A percentile compares a stretch with the other conserved stretches of the same genome.
phyloP scores from a whole-genome alignment of 2,888 invertebrate genomes.

The Perithous albicinctus region DNA sequence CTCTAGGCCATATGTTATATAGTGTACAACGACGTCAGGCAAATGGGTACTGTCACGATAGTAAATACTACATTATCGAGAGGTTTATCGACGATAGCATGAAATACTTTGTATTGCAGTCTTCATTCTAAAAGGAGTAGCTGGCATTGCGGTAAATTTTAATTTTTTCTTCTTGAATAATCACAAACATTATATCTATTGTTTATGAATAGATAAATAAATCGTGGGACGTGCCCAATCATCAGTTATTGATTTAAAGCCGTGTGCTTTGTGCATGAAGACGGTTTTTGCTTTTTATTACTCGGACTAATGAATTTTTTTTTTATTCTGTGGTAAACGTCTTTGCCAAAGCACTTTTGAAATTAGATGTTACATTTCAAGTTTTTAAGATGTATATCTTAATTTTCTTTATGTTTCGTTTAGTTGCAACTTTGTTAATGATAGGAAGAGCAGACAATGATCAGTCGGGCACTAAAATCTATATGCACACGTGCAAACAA shows the following conservation, averaged over 20 bases:
- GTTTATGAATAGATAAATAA: conserved; percentile 3
- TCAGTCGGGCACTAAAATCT: background rate
- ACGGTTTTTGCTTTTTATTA: background rate
- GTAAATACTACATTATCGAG: conserved; percentile 5
- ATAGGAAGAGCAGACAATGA: background rate
- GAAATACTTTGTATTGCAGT: background rate
- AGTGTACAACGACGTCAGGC: background rate
- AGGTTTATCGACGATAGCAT: conserved; percentile 6
- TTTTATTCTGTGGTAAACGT: background rate
- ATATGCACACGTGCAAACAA: conserved; percentile 1
- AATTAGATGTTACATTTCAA: background rate
- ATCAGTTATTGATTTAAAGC: background rate
- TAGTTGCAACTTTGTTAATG: background rate
- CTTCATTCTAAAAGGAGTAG: background rate
- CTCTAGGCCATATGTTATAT: conserved; percentile 10
- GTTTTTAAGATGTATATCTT: background rate
- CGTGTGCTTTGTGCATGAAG: background rate
- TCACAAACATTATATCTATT: background rate
- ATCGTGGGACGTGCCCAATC: background rate
- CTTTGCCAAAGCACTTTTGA: background rate
- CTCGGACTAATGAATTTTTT: background rate
- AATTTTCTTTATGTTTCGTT: background rate
- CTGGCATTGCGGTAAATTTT: background rate
- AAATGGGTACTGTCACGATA: conserved; percentile 2
- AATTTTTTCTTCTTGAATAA: background rate